These are phyloP conservation scores for Diarsia brunnea DNA, from an alignment of 2,888 invertebrate species.

Conservation along the genomic window DNA sequence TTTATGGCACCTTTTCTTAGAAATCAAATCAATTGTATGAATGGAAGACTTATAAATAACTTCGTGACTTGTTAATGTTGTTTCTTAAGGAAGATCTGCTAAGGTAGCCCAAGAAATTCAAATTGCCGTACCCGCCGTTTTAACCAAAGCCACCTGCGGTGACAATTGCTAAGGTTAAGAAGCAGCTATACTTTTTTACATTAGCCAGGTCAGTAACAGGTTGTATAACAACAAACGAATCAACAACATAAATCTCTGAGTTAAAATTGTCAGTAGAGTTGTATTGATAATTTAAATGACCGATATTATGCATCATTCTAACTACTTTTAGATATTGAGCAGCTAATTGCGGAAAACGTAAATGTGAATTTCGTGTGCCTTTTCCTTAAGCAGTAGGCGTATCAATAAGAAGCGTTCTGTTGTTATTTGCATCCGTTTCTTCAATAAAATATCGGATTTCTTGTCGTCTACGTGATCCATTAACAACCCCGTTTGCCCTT, in stretches of 20 bases:
- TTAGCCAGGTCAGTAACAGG: background rate
- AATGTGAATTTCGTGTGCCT: background rate
- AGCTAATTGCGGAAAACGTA: background rate
- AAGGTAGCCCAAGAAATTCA: background rate
- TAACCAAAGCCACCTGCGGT: background rate
- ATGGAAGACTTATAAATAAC: conserved; percentile 16
- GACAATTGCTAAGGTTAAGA: background rate
- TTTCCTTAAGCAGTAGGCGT: conserved; percentile 18
- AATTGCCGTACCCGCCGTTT: background rate
- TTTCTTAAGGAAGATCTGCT: background rate
- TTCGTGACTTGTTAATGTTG: conserved; percentile 9
- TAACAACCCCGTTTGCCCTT: conserved; percentile 22
- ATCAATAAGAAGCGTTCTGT: conserved; percentile 2
- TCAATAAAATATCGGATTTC: conserved; percentile 56
- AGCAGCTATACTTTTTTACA: background rate
- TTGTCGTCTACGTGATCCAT: conserved; percentile 48
- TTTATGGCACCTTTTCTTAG: conserved; percentile 13
- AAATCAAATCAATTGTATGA: conserved; percentile 47
- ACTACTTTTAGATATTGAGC: background rate
- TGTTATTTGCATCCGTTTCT: conserved; percentile 44
- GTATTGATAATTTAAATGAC: background rate
- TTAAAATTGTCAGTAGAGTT: background rate
- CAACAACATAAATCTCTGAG: background rate
- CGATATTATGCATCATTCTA: background rate
- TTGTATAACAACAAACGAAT: background rate